These are phyloP conservation scores for Acridotheres tristis DNA, from an alignment of 2,797 vertebrate genomes.

Conservation along the genomic window DNA sequence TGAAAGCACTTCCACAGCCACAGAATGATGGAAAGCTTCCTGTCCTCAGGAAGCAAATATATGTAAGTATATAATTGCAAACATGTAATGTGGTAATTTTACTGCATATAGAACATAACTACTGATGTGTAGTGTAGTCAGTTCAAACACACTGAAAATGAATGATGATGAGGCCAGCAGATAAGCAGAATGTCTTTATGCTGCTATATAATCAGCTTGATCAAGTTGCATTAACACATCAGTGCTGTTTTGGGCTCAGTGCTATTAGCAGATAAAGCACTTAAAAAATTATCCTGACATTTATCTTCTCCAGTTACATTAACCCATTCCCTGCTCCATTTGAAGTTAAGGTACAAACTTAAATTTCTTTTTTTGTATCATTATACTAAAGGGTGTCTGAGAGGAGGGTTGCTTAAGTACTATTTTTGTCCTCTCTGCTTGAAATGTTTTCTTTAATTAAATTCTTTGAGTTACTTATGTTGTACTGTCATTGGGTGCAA, in stretches of 20 bases:
- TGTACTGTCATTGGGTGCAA: conserved; percentile 8
- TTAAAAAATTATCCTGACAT: conserved; percentile 37
- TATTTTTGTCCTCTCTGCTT: neutral
- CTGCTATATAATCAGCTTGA: conserved; percentile 40
- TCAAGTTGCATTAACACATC: conserved; percentile 52
- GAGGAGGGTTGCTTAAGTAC: neutral
- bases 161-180: conserved; percentile 56
- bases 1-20: neutral
- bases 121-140: conserved; percentile 39
- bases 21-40: neutral
- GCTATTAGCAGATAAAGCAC: conserved; percentile 29
- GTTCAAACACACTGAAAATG: conserved; percentile 25
- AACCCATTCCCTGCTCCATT: neutral
- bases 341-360: neutral
- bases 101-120: conserved; percentile 35
- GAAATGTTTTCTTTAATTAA: neutral
- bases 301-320: conserved; percentile 12
- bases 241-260: conserved; percentile 14
- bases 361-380: neutral
- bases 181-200: conserved; percentile 24
- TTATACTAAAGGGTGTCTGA: neutral
- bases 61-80: neutral
- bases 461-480: conserved; percentile 38
- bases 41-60: neutral
- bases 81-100: conserved; percentile 26